Base-by-base conservation (phyloP, 2,113 vertebrate genomes). In the Apodemus sylvaticus region DNA sequence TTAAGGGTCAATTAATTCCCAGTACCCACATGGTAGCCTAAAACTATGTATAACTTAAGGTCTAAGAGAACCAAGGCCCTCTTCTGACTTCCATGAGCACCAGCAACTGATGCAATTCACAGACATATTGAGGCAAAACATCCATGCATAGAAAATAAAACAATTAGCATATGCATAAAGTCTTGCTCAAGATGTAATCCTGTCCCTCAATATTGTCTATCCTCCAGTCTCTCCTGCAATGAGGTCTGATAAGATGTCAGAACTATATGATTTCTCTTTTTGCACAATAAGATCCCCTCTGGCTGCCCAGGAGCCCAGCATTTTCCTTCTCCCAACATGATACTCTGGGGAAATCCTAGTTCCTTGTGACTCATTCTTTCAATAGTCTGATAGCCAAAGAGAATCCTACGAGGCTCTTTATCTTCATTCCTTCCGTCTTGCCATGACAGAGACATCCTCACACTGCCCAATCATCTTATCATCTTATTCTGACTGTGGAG, bases 401-500 rank as follows among this genome's bases (percentile, higher is more conserved):
- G 64, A 70, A 19, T 12, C 19, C 17, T 34, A 70, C 36, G 31
- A 51, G 42, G 3, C 64, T n/a, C 11, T 51, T 86, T 86, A 68
- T 53, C 64, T 53, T n/a, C 7, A 53, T n/a, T 86, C n/a, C 7
- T 31, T 4, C 51, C 36, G 19, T 0, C 24, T 0, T 31, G 11
- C 22, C 8, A 51, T 7, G 0, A 14, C 60, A 34, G 20, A 81
- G 29, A 51, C 31, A 12, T 1, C 4, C 4, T 68, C 13, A 0
- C 8, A 66, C 58, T 7, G 1, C 7, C n/a, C 55, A 29, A 11
- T 51, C 51, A 34, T 64, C 13, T 36, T 48, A 11, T 51, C 51
- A 34, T 64, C 17, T 36, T 48, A 1, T 24, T 0, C 14, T 74
- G 24, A 48, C 20, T 60, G 11, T 10, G 0, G 55, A 48, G 20